A percentile compares a stretch with the other conserved stretches of the same genome.
Conservation (phyloP, 2,888 invertebrate species). For the Diaprepes abbreviatus region DNA sequence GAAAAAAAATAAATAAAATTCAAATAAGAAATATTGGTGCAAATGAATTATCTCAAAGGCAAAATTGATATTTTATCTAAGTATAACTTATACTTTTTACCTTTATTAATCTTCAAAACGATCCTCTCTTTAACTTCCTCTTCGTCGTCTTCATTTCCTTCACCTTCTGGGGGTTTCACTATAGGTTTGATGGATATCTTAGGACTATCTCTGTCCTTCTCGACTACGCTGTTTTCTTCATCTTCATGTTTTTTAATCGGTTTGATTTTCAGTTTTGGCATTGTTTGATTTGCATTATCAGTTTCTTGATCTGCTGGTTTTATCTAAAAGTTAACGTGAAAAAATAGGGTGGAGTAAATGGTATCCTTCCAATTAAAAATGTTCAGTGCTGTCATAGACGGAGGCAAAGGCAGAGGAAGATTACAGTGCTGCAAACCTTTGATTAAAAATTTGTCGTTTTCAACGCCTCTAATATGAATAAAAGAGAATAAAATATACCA, state of each 20-base stretch:
- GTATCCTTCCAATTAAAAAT: no score
- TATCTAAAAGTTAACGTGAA: conserved; percentile 20
- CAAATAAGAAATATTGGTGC: no score
- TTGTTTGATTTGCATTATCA: conserved; percentile 2
- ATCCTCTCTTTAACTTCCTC: conserved; percentile 69
- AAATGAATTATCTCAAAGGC: no score
- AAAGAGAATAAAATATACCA: no score
- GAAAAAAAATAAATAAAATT: no score
- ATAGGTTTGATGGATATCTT: conserved; percentile 74
- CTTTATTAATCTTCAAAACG: conserved; percentile 77
- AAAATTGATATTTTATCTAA: no score
- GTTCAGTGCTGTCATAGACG: no score
- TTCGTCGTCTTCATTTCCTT: conserved; percentile 60
- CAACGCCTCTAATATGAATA: no score
- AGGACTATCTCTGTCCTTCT: conserved; percentile 37
- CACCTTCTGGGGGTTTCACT: conserved; percentile 66
- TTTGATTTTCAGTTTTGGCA: conserved; percentile 71
- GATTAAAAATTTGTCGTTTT: no score
- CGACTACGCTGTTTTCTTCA: conserved; percentile 60
- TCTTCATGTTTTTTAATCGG: conserved; percentile 57
- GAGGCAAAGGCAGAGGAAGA: no score
- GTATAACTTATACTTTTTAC: conserved; percentile 57
- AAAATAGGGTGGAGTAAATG: no score
- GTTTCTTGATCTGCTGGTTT: conserved; percentile 35
- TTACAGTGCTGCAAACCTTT: no score